Conservation (phyloP, 2,113 vertebrate species). For the Hylia prasina region DNA sequence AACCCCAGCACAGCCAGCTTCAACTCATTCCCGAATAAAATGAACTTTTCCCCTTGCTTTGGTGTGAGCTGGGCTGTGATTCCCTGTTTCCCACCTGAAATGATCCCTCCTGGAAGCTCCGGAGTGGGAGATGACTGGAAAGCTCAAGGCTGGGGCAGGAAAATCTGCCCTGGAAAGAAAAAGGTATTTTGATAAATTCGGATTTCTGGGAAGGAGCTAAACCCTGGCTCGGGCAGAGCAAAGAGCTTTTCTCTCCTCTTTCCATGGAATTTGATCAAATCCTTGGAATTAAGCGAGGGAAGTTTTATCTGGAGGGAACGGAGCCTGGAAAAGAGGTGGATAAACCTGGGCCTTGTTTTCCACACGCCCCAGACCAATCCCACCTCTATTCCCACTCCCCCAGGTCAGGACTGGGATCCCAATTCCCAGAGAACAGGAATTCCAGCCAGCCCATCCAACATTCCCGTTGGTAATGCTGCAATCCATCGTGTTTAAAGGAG, state of each 20-base stretch:
- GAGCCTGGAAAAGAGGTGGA: background rate
- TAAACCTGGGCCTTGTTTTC: background rate
- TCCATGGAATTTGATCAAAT: background rate
- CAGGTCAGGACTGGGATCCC: background rate
- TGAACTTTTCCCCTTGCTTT: rapidly evolving
- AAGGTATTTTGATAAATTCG: background rate
- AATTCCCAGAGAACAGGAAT: background rate
- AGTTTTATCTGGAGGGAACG: background rate
- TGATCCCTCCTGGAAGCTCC: background rate
- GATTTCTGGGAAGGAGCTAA: background rate
- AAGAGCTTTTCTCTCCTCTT: background rate
- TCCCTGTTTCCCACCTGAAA: background rate
- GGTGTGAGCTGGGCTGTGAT: background rate
- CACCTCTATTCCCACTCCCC: too few species aligned
- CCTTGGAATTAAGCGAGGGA: background rate
- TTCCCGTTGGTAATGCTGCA: background rate
- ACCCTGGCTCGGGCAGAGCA: background rate
- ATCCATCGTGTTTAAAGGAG: conserved; percentile 12
- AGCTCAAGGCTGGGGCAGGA: background rate
- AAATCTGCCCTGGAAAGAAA: background rate
- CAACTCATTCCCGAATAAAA: background rate
- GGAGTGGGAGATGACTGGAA: background rate
- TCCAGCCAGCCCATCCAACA: background rate
- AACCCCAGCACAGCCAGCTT: background rate
- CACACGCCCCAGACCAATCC: rapidly evolving